Conservation (phyloP, 2,113 vertebrate genomes). For the Manacus vitellinus region DNA sequence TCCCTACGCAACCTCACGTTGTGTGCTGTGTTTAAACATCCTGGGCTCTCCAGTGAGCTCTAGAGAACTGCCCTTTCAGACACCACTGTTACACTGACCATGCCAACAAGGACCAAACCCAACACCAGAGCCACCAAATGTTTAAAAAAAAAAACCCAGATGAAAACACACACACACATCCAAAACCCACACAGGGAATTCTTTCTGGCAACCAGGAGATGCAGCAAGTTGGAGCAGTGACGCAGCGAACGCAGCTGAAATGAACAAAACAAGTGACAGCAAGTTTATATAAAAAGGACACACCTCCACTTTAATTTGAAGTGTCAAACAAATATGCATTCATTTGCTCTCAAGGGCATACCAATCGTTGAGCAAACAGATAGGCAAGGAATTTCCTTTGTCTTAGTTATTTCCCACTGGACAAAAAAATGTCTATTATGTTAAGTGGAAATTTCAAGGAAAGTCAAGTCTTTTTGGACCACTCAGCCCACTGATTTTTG, state of each 20-base stretch:
- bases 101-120: background rate
- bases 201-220: constrained; percentile 15
- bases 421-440: constrained; percentile 33
- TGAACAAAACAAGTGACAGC: constrained; percentile 52
- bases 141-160: background rate
- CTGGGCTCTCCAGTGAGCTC: background rate
- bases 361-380: background rate
- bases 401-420: constrained; percentile 38
- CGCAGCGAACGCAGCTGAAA: constrained; percentile 1
- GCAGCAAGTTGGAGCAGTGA: background rate
- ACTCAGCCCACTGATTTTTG: background rate
- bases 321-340: constrained; percentile 53
- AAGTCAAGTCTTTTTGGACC: background rate
- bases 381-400: constrained; percentile 40
- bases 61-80: background rate
- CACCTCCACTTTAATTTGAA: constrained; percentile 58
- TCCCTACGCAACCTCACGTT: background rate
- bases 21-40: fast-evolving
- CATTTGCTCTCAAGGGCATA: constrained; percentile 45
- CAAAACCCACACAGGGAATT: background rate
- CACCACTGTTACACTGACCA: background rate
- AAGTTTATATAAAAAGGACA: constrained; percentile 47
- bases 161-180: background rate
- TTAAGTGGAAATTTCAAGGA: background rate
- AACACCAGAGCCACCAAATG: background rate